Conservation (phyloP, 2,113 vertebrate species). For the Larimichthys crocea region DNA sequence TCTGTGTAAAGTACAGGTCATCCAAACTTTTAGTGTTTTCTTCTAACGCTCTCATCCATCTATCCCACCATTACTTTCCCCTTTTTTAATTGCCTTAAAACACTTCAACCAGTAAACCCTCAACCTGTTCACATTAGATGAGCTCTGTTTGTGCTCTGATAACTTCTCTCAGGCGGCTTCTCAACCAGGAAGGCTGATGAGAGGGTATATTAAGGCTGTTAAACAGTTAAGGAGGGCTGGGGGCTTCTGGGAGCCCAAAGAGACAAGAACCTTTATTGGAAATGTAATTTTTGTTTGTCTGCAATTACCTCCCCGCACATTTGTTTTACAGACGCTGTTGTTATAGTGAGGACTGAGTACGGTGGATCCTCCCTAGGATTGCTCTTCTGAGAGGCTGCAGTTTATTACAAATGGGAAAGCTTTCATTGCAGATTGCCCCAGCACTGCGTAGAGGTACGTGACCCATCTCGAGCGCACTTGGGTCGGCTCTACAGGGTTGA, state of each 20-base stretch:
- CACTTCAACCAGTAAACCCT: conserved; percentile 66
- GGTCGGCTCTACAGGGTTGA: conserved; percentile 47
- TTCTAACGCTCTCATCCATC: conserved; percentile 62
- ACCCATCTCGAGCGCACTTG: conserved; percentile 53
- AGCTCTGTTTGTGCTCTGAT: conserved; percentile 78
- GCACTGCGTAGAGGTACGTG: conserved; percentile 63
- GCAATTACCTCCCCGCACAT: conserved; percentile 85
- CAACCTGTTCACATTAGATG: conserved; percentile 77
- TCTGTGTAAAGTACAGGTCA: conserved; percentile 35
- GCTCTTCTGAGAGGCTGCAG: conserved; percentile 77
- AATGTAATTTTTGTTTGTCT: conserved; percentile 88
- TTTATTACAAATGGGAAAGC: conserved; percentile 85
- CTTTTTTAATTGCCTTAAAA: conserved; percentile 74
- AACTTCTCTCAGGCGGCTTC: conserved; percentile 76
- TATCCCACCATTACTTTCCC: conserved; percentile 46
- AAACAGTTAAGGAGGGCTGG: conserved; percentile 79
- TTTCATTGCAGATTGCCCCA: conserved; percentile 84
- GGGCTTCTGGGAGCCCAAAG: conserved; percentile 80
- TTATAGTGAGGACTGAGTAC: conserved; percentile 67
- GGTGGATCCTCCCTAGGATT: conserved; percentile 74
- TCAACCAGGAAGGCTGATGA: conserved; percentile 77
- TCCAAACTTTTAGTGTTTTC: conserved; percentile 51
- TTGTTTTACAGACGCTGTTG: conserved; percentile 81
- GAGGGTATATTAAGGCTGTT: conserved; percentile 83
- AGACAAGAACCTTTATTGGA: conserved; percentile 85